These are phyloP conservation scores for Germaria angustata DNA, from an alignment of 2,888 invertebrate species.

Conservation along the genomic window DNA sequence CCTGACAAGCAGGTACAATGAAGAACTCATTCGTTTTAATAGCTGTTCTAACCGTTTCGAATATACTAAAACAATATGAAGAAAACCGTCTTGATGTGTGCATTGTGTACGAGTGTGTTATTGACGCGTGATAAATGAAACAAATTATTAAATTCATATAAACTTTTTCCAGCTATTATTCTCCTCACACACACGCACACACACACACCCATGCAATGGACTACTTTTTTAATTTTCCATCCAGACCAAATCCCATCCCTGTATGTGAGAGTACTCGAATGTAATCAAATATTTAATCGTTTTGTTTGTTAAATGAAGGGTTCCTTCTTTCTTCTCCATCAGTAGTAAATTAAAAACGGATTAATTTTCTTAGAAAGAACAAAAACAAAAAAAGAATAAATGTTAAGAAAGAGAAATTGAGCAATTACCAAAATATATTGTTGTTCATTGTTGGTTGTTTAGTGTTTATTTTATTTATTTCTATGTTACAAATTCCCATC, in stretches of 20 bases:
- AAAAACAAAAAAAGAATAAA: too few species aligned
- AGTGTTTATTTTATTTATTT: conserved; percentile 26
- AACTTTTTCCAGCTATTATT: conserved; percentile 42
- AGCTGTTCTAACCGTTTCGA: not conserved
- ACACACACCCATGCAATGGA: not conserved
- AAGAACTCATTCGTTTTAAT: not conserved
- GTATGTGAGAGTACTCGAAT: not conserved
- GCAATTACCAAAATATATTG: conserved; percentile 64
- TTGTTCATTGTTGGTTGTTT: conserved; percentile 51
- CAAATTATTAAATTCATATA: conserved; percentile 66
- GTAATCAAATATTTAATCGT: conserved; percentile 31
- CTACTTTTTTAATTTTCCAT: conserved; percentile 4
- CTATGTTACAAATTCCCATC: not conserved
- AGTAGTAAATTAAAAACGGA: conserved; percentile 66
- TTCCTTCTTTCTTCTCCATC: conserved; percentile 3
- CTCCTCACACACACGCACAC: not conserved
- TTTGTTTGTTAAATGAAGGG: conserved; percentile 17
- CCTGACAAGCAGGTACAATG: too few species aligned
- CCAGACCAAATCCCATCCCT: conserved; percentile 10
- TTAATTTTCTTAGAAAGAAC: conserved; percentile 54
- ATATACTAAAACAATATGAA: not conserved
- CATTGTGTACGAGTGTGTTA: conserved; percentile 31
- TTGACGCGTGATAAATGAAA: conserved; percentile 68
- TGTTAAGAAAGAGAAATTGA: conserved; percentile 57
- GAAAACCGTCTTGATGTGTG: not conserved